A percentile compares a stretch with the other conserved stretches of the same genome.
These are phyloP conservation scores for Rhingia campestris DNA, from an alignment of 2,888 invertebrate genomes.

Conservation along the genomic window DNA sequence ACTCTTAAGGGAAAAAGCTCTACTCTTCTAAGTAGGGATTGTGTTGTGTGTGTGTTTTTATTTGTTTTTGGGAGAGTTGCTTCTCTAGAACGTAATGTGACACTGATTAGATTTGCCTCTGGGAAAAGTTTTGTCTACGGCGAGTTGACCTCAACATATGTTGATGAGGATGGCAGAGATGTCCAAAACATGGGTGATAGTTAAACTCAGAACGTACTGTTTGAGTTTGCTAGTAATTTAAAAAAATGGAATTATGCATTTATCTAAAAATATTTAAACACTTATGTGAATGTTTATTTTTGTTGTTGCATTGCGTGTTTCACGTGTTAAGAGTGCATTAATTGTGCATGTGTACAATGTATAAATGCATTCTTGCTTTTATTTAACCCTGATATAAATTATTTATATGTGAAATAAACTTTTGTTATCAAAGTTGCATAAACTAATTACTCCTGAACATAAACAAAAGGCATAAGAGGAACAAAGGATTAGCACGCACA, in stretches of 20 bases:
- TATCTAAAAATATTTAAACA: no score
- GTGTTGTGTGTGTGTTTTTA: conserved; percentile 10
- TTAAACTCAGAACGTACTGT: not conserved
- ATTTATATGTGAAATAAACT: no score
- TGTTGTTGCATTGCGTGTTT: no score
- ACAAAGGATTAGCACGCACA: not conserved
- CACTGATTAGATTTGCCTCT: conserved; percentile 51
- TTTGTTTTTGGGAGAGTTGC: conserved; percentile 16
- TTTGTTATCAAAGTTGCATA: no score
- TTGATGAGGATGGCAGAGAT: not conserved
- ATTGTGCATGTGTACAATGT: no score
- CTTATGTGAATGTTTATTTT: no score
- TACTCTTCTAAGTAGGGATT: conserved; percentile 15
- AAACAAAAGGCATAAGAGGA: no score
- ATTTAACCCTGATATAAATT: no score
- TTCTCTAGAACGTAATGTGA: conserved; percentile 43
- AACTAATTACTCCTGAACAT: no score
- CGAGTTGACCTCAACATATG: not conserved
- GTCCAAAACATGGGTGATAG: not conserved
- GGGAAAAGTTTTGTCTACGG: conserved; percentile 10
- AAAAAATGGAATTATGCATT: not conserved
- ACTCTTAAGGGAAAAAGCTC: conserved; percentile 43
- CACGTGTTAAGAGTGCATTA: no score
- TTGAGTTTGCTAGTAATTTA: not conserved
- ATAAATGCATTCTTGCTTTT: no score